Conservation (phyloP, 2,888 invertebrate species). For the Carterocephalus palaemon region DNA sequence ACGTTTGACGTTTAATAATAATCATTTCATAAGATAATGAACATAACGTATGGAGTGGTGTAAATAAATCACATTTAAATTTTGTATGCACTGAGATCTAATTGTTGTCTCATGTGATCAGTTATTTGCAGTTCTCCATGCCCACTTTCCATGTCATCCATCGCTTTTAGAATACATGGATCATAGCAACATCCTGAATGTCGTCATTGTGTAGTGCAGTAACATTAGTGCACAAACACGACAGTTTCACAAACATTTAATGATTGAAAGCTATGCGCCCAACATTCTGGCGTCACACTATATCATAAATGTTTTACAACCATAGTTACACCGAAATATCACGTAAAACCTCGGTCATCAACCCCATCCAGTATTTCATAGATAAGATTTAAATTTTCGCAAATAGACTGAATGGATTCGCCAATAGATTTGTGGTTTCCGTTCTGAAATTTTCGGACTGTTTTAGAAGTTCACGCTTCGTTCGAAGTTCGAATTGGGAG, state of each 20-base stretch:
- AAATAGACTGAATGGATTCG: slow-evolving; percentile 41
- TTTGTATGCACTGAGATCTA: slow-evolving; percentile 20
- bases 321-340: slow-evolving; percentile 15
- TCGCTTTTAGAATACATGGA: slow-evolving; percentile 43
- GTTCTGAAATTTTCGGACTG: slow-evolving; percentile 26
- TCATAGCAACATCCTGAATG: slow-evolving; percentile 47
- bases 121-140: slow-evolving; percentile 48
- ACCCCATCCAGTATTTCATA: slow-evolving; percentile 50
- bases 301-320: slow-evolving; percentile 47
- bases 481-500: slow-evolving; percentile 27
- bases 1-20: slow-evolving; percentile 27
- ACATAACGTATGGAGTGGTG: slow-evolving; percentile 53
- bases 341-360: slow-evolving; percentile 24
- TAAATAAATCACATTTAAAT: slow-evolving; percentile 23
- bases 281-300: slow-evolving; percentile 44
- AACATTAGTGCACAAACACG: slow-evolving; percentile 43
- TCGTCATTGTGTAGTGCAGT: slow-evolving; percentile 51
- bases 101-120: slow-evolving; percentile 25
- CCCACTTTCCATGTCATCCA: slow-evolving; percentile 49
- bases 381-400: slow-evolving; percentile 76
- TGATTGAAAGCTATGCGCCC: slow-evolving; percentile 40
- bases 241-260: slow-evolving; percentile 30
- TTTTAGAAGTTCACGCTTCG: slow-evolving; percentile 15
- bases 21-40: slow-evolving; percentile 24
- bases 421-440: slow-evolving; percentile 39